Base-by-base conservation (phyloP, 2,888 invertebrate species). In the Lymantria monacha region DNA sequence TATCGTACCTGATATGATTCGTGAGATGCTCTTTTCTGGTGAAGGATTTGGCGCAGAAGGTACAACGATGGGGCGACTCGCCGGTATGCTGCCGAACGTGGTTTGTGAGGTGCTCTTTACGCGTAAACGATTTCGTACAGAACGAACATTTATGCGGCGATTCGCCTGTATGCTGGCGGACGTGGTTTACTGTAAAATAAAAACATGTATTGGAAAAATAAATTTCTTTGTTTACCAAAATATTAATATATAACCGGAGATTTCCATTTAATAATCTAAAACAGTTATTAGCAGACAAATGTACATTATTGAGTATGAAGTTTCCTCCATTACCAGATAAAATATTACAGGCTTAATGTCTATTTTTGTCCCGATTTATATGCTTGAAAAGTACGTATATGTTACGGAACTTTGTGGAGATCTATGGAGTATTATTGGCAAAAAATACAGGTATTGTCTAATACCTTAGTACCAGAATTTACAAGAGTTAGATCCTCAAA, bases 21-120 rank as follows among this genome's bases (percentile, higher is more conserved):
- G 96, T 96, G 63, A 97, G 93, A 83, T 97, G 96, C 80, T 97
- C 97, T 85, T 96, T 96, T 68, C 96, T 93, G 1, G 96, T 96
- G 85, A 96, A 96, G 38, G 95, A 95, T 81, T 96, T 96, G 66
- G 95, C 94, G 91, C 96, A 97, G 85, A 94, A 96, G 70, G 95
- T 94, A 81, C 97, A 97, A 61, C 96, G 94, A 76, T 96, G 96
- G 54, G 96, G 96, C 66, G 96, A 96, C 85, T 97, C 97, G 71
- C 96, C 96, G 42, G 96, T 96, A 84, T 97, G 97, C 80, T 96
- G 96, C 48, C 96, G 93, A 80, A 96, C 95, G 86, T 97, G 96
- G 87, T 96, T 96, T 69, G 95, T 96, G 62, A 96, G 92, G 81
- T 96, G 96, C 84, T 96, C 96, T 85, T 95, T 95, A 70, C 95